Evolutionary conservation across 2,113 vertebrate species (phyloP).

Genomic region (Aleadryas rufinucha): DNA sequence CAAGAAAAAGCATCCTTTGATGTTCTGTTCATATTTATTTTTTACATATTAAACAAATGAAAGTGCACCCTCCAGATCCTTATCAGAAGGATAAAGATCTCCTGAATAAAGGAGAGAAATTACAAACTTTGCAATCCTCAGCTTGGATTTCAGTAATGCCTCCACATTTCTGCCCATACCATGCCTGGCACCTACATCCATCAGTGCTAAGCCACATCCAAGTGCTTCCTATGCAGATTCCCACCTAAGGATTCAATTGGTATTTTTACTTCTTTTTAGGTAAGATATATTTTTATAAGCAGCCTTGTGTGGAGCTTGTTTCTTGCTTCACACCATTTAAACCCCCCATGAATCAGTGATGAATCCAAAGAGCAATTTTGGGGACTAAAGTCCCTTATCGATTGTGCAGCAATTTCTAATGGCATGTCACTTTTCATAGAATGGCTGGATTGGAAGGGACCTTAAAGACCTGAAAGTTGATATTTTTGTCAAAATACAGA

Average conservation of each 20-base stretch:
- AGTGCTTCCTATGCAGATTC: fast-evolving
- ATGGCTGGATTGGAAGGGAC: not conserved
- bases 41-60: not conserved
- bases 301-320: not conserved
- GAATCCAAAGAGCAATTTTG: not conserved
- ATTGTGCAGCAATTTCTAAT: not conserved
- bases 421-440: not conserved
- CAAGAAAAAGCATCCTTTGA: not conserved
- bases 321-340: not conserved
- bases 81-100: not conserved
- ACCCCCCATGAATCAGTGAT: fast-evolving
- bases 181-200: not conserved
- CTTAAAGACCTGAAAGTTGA: not conserved
- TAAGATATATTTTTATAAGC: not conserved
- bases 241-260: fast-evolving
- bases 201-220: not conserved
- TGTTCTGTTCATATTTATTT: not conserved
- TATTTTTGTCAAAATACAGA: not conserved
- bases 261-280: not conserved
- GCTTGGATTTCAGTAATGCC: not conserved
- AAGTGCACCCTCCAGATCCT: not conserved
- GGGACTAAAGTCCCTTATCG: not conserved
- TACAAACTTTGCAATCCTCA: not conserved
- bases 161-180: not conserved
- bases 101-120: not conserved